These are phyloP conservation scores for Rhopalosiphum padi DNA, from an alignment of 1,140 invertebrate species.

Conservation along the genomic window DNA sequence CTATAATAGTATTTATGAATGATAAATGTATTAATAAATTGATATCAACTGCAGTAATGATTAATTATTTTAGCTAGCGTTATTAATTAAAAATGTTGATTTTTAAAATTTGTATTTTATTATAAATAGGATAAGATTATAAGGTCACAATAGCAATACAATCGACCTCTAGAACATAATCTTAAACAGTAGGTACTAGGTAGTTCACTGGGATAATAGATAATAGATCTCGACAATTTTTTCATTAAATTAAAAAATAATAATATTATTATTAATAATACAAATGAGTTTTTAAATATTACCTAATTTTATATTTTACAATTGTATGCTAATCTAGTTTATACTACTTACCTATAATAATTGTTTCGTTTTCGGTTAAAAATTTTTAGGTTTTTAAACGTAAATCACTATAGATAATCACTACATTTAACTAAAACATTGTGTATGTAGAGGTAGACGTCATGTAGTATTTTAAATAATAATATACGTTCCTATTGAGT, in stretches of 20 bases:
- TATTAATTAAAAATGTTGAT: neutral
- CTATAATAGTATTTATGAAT: neutral
- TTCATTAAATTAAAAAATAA: neutral
- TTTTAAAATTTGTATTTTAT: slow-evolving; percentile 19
- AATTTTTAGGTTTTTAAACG: neutral
- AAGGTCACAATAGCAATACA: neutral
- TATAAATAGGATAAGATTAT: neutral
- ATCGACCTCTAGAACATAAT: neutral
- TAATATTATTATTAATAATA: neutral
- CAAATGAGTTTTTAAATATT: neutral
- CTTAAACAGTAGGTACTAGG: no score
- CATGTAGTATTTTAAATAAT: neutral
- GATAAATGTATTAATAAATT: neutral
- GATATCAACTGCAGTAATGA: neutral
- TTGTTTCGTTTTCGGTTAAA: neutral
- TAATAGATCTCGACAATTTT: neutral
- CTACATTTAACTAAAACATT: neutral
- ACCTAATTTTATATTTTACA: neutral
- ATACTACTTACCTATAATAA: neutral
- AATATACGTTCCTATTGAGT: neutral
- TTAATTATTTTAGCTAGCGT: neutral
- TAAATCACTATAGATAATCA: neutral
- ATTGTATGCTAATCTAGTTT: neutral
- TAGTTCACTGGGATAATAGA: neutral
- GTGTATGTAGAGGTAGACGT: neutral